A percentile compares a stretch with the other conserved stretches of the same genome.
These are phyloP conservation scores for Hirudinaria manillensis DNA, from an alignment of 2,888 invertebrate genomes.

Conservation along the genomic window DNA sequence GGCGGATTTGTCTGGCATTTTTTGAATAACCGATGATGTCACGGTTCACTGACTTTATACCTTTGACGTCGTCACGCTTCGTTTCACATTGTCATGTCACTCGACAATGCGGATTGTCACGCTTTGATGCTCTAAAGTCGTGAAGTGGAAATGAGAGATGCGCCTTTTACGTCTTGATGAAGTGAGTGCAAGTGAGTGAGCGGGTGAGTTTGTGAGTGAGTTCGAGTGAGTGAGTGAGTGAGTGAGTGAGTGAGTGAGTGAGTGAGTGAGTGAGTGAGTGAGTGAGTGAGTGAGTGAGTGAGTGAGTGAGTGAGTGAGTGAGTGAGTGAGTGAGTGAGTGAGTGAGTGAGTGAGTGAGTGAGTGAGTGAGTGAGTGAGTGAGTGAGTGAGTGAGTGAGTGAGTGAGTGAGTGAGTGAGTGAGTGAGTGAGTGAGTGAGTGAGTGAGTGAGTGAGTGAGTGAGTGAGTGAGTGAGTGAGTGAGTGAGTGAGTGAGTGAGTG, in stretches of 20 bases:
- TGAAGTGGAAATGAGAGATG: too few relatives aligned
- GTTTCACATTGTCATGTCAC: too few relatives aligned
- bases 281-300: conserved; percentile 24
- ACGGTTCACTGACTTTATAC: too few relatives aligned
- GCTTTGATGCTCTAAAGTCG: too few relatives aligned
- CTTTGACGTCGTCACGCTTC: too few relatives aligned
- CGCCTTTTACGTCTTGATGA: too few relatives aligned
- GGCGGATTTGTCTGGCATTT: too few relatives aligned
- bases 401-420: conserved; percentile 28
- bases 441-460: conserved; percentile 33
- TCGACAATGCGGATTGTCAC: too few relatives aligned
- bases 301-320: conserved; percentile 25
- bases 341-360: conserved; percentile 30
- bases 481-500: conserved; percentile 33
- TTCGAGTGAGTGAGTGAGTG: conserved; percentile 16
- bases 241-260: conserved; percentile 11
- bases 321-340: conserved; percentile 30
- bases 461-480: conserved; percentile 33
- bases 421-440: conserved; percentile 33
- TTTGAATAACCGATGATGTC: too few relatives aligned
- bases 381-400: conserved; percentile 28
- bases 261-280: conserved; percentile 17
- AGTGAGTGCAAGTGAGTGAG: conserved; percentile 31
- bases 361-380: conserved; percentile 29
- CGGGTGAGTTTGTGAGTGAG: conserved; percentile 28